Base-by-base conservation (phyloP, 2,113 vertebrate genomes). In the Hippocampus abdominalis region DNA sequence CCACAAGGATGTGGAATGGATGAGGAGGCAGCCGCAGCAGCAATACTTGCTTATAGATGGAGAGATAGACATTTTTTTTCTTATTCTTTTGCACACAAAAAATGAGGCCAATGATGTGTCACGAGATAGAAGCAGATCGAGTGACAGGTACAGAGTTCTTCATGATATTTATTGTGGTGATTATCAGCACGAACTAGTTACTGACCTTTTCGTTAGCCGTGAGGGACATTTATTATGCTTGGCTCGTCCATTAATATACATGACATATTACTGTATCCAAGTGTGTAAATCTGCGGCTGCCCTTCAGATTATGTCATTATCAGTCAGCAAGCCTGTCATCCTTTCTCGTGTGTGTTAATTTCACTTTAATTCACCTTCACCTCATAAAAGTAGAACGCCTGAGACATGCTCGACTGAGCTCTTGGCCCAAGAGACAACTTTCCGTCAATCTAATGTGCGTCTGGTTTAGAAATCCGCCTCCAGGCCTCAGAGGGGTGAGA, bases 291-390 rank as follows among this genome's bases (percentile, higher is more conserved):
- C n/a, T 2, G 27, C 62, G 20, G 53, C 53, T 69, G 68, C 64
- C 42, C 51, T 53, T 53, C 59, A 13, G 74, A 89, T 88, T 77
- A 89, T 80, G 81, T 87, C 81, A 82, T 87, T 67, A 70, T 70
- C 74, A 79, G 74, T 82, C 71, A 81, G 76, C 80, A 59, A 62
- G 70, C 54, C 71, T 79, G 49, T 68, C 46, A 48, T 48, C 46
- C 15, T 6, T 48, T 48, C 59, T 81, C 72, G 73, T 75, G 73
- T 66, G 80, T 65, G 66, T 73, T 64, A 74, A n/a, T 73, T 80
- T 86, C 71, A 78, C 84, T 66, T 60, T 82, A 77, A 84, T 84
- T 78, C 70, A 8, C 29, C 23, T 44, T 49, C 2, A 1, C 11
- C 54, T 76, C 69, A 66, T 77, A 70, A 81, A 81, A 74, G 71